phyloP scores from a whole-genome alignment of 1,140 invertebrate species.

The Holcopasites calliopsidis region DNA sequence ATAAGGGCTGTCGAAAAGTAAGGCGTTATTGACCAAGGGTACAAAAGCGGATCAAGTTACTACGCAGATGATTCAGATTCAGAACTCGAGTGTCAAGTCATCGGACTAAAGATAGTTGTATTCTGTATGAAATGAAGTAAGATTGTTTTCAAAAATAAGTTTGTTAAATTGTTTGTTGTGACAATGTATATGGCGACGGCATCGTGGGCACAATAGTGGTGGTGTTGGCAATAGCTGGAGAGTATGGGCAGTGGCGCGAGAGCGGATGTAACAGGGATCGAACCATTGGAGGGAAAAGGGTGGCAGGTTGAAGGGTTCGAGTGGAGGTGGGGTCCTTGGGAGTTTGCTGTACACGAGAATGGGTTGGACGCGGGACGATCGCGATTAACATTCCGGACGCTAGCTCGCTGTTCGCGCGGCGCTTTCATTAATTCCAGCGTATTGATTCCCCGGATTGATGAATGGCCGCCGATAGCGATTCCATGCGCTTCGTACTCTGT shows the following conservation, averaged over 20 bases:
- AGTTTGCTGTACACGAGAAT: constrained; percentile 75
- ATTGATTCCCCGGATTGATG: constrained; percentile 80
- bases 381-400: constrained; percentile 80
- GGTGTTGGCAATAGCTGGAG: constrained; percentile 55
- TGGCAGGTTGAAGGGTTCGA: constrained; percentile 47
- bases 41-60: too few relatives aligned
- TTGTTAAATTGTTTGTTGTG: too few relatives aligned
- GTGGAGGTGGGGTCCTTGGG: constrained; percentile 72
- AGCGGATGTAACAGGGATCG: constrained; percentile 49
- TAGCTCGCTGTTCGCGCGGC: constrained; percentile 80
- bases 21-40: too few relatives aligned
- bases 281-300: background rate
- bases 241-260: constrained; percentile 18
- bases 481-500: constrained; percentile 71
- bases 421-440: constrained; percentile 81
- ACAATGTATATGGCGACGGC: too few relatives aligned
- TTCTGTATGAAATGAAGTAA: too few relatives aligned
- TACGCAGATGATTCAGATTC: too few relatives aligned
- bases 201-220: constrained; percentile 35
- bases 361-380: constrained; percentile 77
- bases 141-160: too few relatives aligned
- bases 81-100: too few relatives aligned
- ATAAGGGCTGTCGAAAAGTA: too few relatives aligned
- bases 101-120: too few relatives aligned
- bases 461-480: constrained; percentile 80